A percentile compares a stretch with the other conserved stretches of the same genome.
phyloP scores from a whole-genome alignment of 1,140 invertebrate genomes.

The Anadara kagoshimensis region DNA sequence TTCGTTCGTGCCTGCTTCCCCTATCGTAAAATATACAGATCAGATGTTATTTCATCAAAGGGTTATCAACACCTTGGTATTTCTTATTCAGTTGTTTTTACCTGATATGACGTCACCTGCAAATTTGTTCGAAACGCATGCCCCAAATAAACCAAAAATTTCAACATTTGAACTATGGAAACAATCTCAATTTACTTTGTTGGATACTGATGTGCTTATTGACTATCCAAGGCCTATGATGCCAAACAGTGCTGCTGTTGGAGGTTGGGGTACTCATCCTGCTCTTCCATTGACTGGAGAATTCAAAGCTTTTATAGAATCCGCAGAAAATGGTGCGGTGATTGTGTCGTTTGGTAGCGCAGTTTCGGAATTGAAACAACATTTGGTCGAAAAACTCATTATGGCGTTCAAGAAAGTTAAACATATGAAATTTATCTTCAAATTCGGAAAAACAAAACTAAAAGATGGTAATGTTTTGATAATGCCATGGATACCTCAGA shows the following conservation, averaged over 20 bases:
- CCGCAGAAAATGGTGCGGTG: constrained; percentile 42
- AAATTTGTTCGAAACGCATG: no score
- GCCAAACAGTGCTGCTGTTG: constrained; percentile 49
- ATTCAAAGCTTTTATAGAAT: constrained; percentile 43
- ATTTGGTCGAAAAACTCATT: constrained; percentile 25
- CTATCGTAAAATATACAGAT: no score
- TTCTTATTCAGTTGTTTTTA: no score
- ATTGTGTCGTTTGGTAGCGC: constrained; percentile 50
- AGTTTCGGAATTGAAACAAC: constrained; percentile 21
- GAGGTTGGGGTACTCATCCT: constrained; percentile 28
- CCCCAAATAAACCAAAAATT: no score
- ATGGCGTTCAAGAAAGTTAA: constrained; percentile 23
- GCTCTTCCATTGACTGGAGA: constrained; percentile 22
- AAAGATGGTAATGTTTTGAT: constrained; percentile 34
- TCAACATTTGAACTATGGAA: no score
- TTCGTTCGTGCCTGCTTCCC: no score
- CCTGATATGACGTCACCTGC: no score
- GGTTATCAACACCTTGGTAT: no score
- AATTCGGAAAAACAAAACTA: constrained; percentile 22
- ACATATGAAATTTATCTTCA: constrained; percentile 34
- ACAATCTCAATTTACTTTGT: constrained; percentile 35
- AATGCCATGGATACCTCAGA: constrained; percentile 58
- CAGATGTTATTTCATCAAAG: no score
- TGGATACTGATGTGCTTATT: constrained; percentile 44
- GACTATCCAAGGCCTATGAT: constrained; percentile 43